phyloP scores from a whole-genome alignment of 2,888 invertebrate genomes.

The Tinea pellionella region DNA sequence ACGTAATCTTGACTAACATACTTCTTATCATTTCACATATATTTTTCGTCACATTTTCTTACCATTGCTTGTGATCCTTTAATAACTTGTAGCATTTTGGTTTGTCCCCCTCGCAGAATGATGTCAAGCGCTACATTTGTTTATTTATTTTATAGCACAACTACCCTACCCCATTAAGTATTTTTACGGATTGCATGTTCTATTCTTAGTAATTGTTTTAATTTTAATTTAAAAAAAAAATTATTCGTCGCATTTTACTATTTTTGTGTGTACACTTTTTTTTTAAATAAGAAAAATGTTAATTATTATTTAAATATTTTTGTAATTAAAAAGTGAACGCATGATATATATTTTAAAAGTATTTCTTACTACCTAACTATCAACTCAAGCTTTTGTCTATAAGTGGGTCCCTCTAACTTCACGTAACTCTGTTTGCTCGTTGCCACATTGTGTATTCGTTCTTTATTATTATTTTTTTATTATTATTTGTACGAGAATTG shows the following conservation, averaged over 20 bases:
- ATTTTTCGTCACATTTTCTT: constrained; percentile 35
- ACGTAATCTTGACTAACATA: constrained; percentile 51
- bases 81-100: constrained; percentile 53
- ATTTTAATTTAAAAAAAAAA: too few relatives aligned
- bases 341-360: not conserved
- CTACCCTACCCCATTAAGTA: not conserved
- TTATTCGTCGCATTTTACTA: too few relatives aligned
- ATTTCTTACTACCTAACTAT: not conserved
- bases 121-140: not conserved
- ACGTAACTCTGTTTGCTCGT: constrained; percentile 4
- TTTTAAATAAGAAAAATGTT: too few relatives aligned
- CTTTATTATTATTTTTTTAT: not conserved
- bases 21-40: constrained; percentile 24
- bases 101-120: constrained; percentile 40
- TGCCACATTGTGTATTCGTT: not conserved
- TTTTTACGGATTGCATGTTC: not conserved
- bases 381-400: constrained; percentile 2
- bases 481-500: not conserved
- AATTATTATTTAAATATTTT: too few relatives aligned
- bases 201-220: not conserved
- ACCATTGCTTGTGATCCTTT: constrained; percentile 50
- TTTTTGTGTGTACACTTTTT: too few relatives aligned
- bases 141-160: constrained; percentile 1
- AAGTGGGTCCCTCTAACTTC: constrained; percentile 1
- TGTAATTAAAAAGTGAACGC: not conserved